These are phyloP conservation scores for Oikopleura dioica DNA, from an alignment of 23 tunicate species.

Conservation along the genomic window DNA sequence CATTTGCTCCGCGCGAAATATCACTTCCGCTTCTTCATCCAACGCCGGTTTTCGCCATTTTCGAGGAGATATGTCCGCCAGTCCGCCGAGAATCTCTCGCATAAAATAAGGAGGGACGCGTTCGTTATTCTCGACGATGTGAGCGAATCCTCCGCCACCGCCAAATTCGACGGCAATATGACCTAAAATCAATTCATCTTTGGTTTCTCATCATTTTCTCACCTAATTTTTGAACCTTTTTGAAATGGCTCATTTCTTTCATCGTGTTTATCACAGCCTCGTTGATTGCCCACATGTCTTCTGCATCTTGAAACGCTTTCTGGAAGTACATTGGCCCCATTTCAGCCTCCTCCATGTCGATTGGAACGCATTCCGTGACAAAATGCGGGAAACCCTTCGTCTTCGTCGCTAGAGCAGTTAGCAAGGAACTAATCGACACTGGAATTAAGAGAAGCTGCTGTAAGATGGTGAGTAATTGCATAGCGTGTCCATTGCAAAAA, in stretches of 20 bases:
- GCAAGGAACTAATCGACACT: too few relatives aligned
- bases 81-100: conserved; percentile 66
- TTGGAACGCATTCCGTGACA: conserved; percentile 52
- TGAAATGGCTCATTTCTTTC: too few relatives aligned
- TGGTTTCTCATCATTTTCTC: too few relatives aligned
- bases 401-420: too few relatives aligned
- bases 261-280: conserved; percentile 53
- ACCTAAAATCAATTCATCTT: too few relatives aligned
- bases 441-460: too few relatives aligned
- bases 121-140: conserved; percentile 56
- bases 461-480: too few relatives aligned
- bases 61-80: conserved; percentile 44
- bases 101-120: conserved; percentile 53
- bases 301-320: conserved; percentile 84
- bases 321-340: conserved; percentile 68
- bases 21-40: too few relatives aligned
- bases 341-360: conserved; percentile 43
- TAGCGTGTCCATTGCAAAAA: too few relatives aligned
- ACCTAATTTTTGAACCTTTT: too few relatives aligned
- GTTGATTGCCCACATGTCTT: conserved; percentile 52
- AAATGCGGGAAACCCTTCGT: conserved; percentile 42
- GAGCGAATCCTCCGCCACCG: conserved; percentile 80
- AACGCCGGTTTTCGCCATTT: too few relatives aligned
- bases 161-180: conserved; percentile 81
- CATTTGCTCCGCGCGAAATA: too few relatives aligned